Percentiles rank a stretch among this genome's conserved stretches.
Conservation (phyloP, 2,113 vertebrate genomes). For the Marcusenius ussheri region DNA sequence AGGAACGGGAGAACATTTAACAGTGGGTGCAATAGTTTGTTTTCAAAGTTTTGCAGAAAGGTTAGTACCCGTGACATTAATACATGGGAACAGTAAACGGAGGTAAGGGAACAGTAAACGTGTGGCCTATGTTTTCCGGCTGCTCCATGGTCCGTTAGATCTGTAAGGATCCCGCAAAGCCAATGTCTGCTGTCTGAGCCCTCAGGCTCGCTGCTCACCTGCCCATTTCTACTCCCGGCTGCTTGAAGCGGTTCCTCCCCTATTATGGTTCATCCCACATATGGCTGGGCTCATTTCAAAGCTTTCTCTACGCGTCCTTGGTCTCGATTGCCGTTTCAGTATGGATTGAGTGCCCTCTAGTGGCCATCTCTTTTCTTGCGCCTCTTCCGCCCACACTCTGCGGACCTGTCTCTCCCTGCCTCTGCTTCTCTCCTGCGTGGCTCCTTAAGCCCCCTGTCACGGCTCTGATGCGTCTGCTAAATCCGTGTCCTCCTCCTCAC, state of each 20-base stretch:
- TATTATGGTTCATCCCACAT: background rate
- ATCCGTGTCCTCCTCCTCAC: background rate
- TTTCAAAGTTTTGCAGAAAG: background rate
- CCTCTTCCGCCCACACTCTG: background rate
- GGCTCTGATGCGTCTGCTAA: background rate
- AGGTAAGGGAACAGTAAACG: background rate
- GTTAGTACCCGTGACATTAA: background rate
- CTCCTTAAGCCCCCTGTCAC: background rate
- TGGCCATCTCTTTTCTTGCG: background rate
- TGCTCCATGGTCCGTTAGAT: background rate
- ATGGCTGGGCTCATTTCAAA: background rate
- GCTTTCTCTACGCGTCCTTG: background rate
- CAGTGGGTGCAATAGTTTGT: background rate
- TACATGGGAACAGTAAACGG: background rate
- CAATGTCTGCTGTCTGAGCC: background rate
- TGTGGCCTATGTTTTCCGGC: background rate
- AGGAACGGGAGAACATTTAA: background rate
- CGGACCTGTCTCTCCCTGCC: background rate
- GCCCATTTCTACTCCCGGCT: background rate
- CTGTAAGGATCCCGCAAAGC: background rate
- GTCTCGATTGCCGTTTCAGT: background rate
- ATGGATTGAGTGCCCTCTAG: constrained; percentile 36
- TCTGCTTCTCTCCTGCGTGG: background rate
- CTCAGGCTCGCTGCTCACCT: background rate
- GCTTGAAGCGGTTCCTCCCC: background rate